Conservation (phyloP, 2,888 invertebrate genomes). For the Sminthurides aquaticus region DNA sequence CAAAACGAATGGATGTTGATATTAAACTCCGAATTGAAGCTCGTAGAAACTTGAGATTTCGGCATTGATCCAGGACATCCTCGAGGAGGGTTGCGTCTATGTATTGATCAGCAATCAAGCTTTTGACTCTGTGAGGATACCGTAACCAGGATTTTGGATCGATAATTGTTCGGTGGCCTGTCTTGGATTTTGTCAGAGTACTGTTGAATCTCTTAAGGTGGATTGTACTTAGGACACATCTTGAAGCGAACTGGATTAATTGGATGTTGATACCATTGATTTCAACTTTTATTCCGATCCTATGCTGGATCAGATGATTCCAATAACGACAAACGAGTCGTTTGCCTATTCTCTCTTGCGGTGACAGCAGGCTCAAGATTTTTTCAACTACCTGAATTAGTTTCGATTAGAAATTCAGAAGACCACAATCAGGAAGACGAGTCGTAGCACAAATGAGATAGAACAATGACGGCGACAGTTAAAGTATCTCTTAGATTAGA, state of each 20-base stretch:
- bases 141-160: background rate
- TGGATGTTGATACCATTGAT: conserved; percentile 5
- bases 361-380: background rate
- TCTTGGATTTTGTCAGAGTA: background rate
- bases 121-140: background rate
- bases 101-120: conserved; percentile 6
- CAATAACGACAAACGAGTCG: conserved; percentile 9
- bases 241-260: conserved; percentile 6
- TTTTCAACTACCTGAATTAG: conserved; percentile 12
- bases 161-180: background rate
- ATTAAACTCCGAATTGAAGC: background rate
- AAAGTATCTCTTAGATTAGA: background rate
- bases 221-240: conserved; percentile 1
- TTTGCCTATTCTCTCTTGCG: background rate
- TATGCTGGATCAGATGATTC: conserved; percentile 1
- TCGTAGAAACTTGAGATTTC: conserved; percentile 1
- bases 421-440: too few relatives aligned
- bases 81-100: background rate
- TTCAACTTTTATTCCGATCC: conserved; percentile 3
- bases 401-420: too few relatives aligned
- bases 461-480: background rate
- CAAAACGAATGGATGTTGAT: background rate
- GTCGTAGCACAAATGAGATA: too few relatives aligned
- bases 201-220: background rate
- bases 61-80: background rate